A percentile compares a stretch with the other conserved stretches of the same genome.
These are phyloP conservation scores for Sylvia borin DNA, from an alignment of 2,797 vertebrate species.

Conservation along the genomic window DNA sequence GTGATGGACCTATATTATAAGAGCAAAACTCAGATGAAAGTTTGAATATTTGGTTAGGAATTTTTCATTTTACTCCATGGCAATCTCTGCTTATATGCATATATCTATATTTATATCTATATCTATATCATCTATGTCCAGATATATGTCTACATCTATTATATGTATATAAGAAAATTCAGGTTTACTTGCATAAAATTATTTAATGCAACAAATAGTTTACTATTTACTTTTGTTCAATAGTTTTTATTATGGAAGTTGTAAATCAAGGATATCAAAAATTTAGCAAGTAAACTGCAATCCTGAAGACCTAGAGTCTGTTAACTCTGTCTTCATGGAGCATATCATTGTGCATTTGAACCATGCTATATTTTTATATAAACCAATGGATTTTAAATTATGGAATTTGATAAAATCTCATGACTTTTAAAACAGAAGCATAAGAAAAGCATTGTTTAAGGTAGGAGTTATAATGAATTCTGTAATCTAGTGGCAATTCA, in stretches of 20 bases:
- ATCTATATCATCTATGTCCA: not conserved
- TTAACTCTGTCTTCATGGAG: not conserved
- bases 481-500: not conserved
- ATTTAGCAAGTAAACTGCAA: not conserved
- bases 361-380: not conserved
- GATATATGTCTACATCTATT: not conserved
- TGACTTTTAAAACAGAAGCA: not conserved
- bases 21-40: not conserved
- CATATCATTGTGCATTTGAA: not conserved
- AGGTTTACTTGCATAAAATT: not conserved
- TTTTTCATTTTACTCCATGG: constrained; percentile 12
- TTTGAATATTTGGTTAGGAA: not conserved
- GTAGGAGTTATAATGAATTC: not conserved
- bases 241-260: not conserved
- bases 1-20: not conserved
- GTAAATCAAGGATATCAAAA: not conserved
- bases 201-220: not conserved
- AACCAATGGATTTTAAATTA: not conserved
- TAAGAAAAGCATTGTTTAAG: not conserved
- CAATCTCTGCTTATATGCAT: not conserved
- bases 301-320: not conserved
- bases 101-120: not conserved
- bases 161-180: not conserved
- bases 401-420: not conserved
- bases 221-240: not conserved